Conservation (phyloP, 2,113 vertebrate species). For the Macquaria australasica region DNA sequence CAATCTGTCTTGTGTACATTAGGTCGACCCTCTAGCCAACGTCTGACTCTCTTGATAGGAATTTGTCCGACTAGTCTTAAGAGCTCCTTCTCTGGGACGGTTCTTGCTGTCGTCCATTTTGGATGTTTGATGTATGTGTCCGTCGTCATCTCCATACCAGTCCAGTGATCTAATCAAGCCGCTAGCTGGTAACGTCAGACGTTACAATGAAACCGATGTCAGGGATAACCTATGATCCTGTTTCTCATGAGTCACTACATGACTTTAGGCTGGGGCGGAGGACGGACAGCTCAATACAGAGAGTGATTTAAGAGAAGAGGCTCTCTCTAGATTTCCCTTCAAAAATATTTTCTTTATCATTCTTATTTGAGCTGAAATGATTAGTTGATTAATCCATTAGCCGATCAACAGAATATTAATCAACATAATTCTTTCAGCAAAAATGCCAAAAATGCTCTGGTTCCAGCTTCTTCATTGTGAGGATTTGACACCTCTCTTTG, state of each 20-base stretch:
- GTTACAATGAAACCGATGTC: conserved; percentile 63
- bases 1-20: not conserved
- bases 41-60: not conserved
- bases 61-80: not conserved
- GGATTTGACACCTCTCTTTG: not conserved
- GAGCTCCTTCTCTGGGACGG: not conserved
- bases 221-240: conserved; percentile 48
- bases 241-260: conserved; percentile 60
- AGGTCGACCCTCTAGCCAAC: not conserved
- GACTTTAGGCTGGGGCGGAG: conserved; percentile 39
- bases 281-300: conserved; percentile 24
- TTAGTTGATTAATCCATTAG: not conserved
- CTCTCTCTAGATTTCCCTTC: not conserved
- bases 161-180: conserved; percentile 65
- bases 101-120: conserved; percentile 13
- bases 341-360: not conserved
- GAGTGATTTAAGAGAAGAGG: not conserved
- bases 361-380: not conserved
- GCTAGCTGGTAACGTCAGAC: conserved; percentile 38
- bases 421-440: not conserved
- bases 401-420: not conserved
- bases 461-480: not conserved
- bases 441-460: not conserved
- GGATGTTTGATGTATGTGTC: conserved; percentile 32
- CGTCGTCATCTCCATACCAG: conserved; percentile 45